Base-by-base conservation (phyloP, 2,888 invertebrate genomes). In the Sclerodermus sp. region DNA sequence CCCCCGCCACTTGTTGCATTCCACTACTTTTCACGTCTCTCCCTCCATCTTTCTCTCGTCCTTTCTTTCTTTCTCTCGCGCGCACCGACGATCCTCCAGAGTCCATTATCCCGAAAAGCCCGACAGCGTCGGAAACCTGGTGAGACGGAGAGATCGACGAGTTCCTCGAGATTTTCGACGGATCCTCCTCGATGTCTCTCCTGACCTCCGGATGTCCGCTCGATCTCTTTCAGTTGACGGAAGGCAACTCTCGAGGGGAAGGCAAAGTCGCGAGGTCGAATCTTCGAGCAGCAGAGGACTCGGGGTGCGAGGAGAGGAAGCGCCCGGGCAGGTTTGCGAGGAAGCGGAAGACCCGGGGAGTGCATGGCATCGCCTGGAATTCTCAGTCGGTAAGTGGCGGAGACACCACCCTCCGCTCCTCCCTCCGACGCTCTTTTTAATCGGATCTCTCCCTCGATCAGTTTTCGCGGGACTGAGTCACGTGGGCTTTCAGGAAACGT, bases 211-310 rank as follows among this genome's bases (percentile, higher is more conserved):
- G n/a, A n/a, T n/a, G n/a, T n/a, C n/a, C n/a, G n/a, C n/a, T n/a
- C n/a, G n/a, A n/a, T n/a, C n/a, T n/a, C n/a, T 58, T 53, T 39
- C 60, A 63, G 63, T 63, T 60, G 60, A 60, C 58, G 57, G 42
- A 52, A 45, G 49, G 49, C 17, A 50, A 53, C 52, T 41, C 48
- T 43, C 45, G 37, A 46, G 48, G 45, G 45, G 46, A 48, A 47
- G 45, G 54, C 48, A 50, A 62, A 48, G 54, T 34, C 3, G 51
- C 37, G 31, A 45, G 49, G 45, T 37, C 45, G 36, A 38, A 34
- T 34, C 4, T 52, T 51, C 49, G 38, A 46, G 46, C 23, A n/a
- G 6, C 43, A 45, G 43, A 49, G 51, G 48, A 47, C 45, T 36
- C 51, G 39, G 34, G 31, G 44, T 23, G 14, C 14, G 36, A 40